Conservation (phyloP, 1,140 invertebrate genomes). For the Drosophila bocqueti region DNA sequence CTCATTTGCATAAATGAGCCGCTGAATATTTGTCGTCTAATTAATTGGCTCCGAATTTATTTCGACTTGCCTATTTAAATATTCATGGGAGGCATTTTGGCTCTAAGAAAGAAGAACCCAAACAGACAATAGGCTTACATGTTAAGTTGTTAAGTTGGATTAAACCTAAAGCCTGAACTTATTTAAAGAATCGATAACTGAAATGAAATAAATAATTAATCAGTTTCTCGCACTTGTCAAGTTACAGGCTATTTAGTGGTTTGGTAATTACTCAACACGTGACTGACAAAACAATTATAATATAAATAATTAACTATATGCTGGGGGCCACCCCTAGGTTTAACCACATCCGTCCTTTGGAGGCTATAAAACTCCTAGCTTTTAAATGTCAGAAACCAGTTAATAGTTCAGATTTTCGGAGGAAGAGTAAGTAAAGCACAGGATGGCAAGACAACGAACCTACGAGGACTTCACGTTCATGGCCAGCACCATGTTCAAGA, state of each 20-base stretch:
- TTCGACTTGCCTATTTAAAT: constrained; percentile 54
- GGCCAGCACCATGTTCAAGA: constrained; percentile 44
- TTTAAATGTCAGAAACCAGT: constrained; percentile 17
- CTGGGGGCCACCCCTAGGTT: neutral
- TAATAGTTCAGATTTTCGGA: constrained; percentile 2
- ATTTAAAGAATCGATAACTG: neutral
- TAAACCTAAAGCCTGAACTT: too few relatives aligned
- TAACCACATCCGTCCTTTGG: constrained; percentile 1
- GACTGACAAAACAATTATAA: constrained; percentile 34
- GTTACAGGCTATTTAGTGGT: neutral
- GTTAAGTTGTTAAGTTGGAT: neutral
- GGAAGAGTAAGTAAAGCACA: neutral
- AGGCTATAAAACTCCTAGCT: constrained; percentile 32
- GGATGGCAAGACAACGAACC: constrained; percentile 4
- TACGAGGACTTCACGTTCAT: constrained; percentile 59
- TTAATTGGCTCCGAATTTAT: constrained; percentile 75
- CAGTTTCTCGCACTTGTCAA: neutral
- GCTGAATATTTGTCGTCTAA: constrained; percentile 57
- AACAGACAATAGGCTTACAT: neutral
- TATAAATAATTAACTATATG: constrained; percentile 28
- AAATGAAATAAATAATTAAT: constrained; percentile 22
- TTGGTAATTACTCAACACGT: constrained; percentile 12
- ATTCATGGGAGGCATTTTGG: constrained; percentile 61
- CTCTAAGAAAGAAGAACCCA: neutral
- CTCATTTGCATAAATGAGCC: constrained; percentile 69